A percentile compares a stretch with the other conserved stretches of the same genome.
phyloP scores from a whole-genome alignment of 2,113 vertebrate genomes.

The Tupaia tana region DNA sequence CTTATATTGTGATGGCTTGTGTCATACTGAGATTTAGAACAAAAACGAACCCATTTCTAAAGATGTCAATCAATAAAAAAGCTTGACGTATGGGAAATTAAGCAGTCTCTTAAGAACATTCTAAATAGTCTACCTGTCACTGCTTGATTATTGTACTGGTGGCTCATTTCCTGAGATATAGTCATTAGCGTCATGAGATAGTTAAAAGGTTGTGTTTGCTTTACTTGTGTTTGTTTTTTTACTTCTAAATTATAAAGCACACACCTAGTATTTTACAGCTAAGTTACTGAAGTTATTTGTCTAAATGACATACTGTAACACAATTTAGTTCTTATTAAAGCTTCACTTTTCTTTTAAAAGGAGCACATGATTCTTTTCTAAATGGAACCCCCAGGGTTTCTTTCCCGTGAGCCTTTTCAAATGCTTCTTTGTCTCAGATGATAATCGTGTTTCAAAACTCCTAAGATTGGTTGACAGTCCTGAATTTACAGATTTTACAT shows the following conservation, averaged over 20 bases:
- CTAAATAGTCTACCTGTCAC: slow-evolving; percentile 56
- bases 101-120: slow-evolving; percentile 6
- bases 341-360: slow-evolving; percentile 36
- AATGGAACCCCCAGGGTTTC: neutral
- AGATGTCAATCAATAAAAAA: slow-evolving; percentile 47
- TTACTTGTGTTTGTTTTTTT: slow-evolving; percentile 53
- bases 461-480: neutral
- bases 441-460: slow-evolving; percentile 11
- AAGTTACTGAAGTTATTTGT: neutral
- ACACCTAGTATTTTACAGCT: slow-evolving; percentile 54
- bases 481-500: slow-evolving; percentile 3
- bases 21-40: slow-evolving; percentile 50
- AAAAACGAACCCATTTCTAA: slow-evolving; percentile 57
- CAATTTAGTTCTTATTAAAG: slow-evolving; percentile 65
- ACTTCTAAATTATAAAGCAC: slow-evolving; percentile 39
- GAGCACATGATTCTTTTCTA: neutral
- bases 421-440: neutral
- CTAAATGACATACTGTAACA: slow-evolving; percentile 11
- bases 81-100: slow-evolving; percentile 59
- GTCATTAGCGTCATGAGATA: neutral
- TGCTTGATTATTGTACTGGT: neutral
- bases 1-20: slow-evolving; percentile 51
- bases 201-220: slow-evolving; percentile 64
- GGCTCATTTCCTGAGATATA: slow-evolving; percentile 57
- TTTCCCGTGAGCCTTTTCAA: slow-evolving; percentile 32